Evolutionary conservation across 2,888 invertebrate genomes (phyloP), one percentile per base, ranked within the genome.

Genomic region (Athalia circularis): DNA sequence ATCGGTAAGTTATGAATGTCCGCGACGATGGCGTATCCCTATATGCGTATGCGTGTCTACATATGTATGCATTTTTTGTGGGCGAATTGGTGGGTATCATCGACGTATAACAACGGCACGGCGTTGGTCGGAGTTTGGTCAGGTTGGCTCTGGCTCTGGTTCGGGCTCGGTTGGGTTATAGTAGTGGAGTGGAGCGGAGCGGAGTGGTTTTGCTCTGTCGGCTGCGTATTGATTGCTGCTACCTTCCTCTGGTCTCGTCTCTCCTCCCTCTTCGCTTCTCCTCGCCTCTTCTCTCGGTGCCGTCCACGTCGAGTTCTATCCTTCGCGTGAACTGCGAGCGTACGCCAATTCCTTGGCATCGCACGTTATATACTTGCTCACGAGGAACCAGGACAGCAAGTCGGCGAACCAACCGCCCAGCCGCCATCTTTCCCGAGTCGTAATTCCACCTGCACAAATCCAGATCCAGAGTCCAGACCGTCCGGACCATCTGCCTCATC

Each of bases 211-310:
- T 87, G 86, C 88, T 87, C 86, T 84, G 87, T 85, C 87, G 86
- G 87, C 85, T 86, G 87, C 86, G 88, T 89, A 89, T 88, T 89
- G 89, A 89, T 89, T 89, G 88, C 88, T 87, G 84, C 86, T 86
- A 83, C 87, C 84, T 83, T 78, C 82, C 84, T 80, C 83, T 81
- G 79, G 81, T 80, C 80, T 75, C 79, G 80, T 80, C 80, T 81
- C 83, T 80, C 81, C 83, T 81, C 81, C 80, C 76, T 78, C 77
- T 82, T 81, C 84, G 81, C 67, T 77, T 81, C 82, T 82, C 86
- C 59, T 45, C 77, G 50, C 80, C 78, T 77, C 78, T 78, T 13
- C 79, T 76, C 78, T 43, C 76, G 76, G 80, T 77, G 74, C 77
- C 78, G 78, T 79, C 62, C 61, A 62, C 65, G 15, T 59, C 61